Conservation (phyloP, 1,140 invertebrate genomes). For the Micrasema longulum region DNA sequence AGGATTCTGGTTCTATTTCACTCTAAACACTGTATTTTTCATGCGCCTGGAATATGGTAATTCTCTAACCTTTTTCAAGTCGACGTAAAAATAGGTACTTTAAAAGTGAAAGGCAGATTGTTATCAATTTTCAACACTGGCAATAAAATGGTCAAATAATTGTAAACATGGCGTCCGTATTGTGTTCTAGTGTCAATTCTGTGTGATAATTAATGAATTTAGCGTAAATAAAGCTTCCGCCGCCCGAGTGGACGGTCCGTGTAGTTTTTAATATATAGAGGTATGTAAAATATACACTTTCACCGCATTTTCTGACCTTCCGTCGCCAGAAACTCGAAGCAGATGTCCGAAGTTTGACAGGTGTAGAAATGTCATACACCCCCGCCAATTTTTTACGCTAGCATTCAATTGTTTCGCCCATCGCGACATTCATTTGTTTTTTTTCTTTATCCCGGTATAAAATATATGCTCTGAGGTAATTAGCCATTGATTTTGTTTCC, state of each 20-base stretch:
- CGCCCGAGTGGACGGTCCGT: background rate
- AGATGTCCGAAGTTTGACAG: constrained; percentile 26
- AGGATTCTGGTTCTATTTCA: no score
- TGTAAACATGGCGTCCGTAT: constrained; percentile 31
- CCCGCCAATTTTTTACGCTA: constrained; percentile 7
- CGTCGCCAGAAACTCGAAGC: background rate
- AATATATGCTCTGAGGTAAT: no score
- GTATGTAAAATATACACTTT: background rate
- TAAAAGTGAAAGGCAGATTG: no score
- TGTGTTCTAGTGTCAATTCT: constrained; percentile 36
- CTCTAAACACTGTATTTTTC: no score
- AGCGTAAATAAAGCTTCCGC: background rate
- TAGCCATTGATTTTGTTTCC: no score
- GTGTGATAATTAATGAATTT: constrained; percentile 22
- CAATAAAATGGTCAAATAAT: background rate
- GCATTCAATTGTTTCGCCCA: constrained; percentile 1
- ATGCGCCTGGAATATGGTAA: no score
- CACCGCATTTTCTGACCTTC: background rate
- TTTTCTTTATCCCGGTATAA: no score
- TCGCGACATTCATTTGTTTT: no score
- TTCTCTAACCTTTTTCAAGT: no score
- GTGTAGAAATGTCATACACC: constrained; percentile 6
- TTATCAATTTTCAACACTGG: background rate
- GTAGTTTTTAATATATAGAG: background rate
- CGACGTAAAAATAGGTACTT: no score